These are phyloP conservation scores for Onychostruthus taczanowskii DNA, from an alignment of 2,113 vertebrate genomes.

Conservation along the genomic window DNA sequence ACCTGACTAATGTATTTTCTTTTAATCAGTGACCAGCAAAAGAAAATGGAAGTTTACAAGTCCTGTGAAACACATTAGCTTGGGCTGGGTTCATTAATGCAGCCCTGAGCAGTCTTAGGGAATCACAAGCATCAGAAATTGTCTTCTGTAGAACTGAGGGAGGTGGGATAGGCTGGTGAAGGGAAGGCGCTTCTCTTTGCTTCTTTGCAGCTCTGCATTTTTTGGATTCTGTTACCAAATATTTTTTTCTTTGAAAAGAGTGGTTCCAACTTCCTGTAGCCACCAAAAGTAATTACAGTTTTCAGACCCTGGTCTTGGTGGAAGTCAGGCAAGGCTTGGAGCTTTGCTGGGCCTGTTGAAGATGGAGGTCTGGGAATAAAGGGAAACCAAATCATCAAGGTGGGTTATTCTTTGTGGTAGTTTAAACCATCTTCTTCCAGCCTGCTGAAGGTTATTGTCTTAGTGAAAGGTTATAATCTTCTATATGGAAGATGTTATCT, in stretches of 20 bases:
- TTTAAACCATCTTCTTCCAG: background rate
- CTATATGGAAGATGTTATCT: background rate
- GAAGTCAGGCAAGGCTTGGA: background rate
- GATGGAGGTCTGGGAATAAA: background rate
- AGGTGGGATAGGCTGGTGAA: fast-evolving
- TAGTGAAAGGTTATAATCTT: background rate
- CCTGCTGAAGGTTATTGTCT: background rate
- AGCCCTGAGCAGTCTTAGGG: background rate
- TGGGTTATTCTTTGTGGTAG: background rate
- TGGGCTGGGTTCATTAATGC: background rate
- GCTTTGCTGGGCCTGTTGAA: background rate
- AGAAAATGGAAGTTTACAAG: background rate
- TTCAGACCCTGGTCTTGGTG: background rate
- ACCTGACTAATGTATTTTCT: background rate
- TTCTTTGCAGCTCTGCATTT: background rate
- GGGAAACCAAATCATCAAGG: background rate
- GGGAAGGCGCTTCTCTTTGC: background rate
- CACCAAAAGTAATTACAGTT: background rate
- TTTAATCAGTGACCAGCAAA: background rate
- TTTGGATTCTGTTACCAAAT: background rate
- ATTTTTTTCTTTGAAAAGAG: background rate
- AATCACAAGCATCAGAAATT: background rate
- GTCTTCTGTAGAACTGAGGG: background rate
- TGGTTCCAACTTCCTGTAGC: background rate
- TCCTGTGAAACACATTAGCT: background rate